Conservation (phyloP, 2,888 invertebrate genomes). For the Amiota communis region DNA sequence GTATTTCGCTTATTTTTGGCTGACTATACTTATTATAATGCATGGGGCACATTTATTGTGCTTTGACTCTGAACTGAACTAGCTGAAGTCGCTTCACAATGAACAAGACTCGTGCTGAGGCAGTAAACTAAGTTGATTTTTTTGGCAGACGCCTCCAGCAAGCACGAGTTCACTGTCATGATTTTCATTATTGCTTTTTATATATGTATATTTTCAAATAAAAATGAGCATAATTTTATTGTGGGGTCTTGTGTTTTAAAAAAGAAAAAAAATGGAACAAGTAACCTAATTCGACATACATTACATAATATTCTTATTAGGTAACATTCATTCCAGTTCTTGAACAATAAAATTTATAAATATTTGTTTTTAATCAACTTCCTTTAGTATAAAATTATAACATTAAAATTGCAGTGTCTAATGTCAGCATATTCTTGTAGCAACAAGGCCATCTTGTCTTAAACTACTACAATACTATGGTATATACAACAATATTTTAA, state of each 20-base stretch:
- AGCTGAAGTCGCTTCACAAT: neutral
- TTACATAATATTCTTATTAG: too few species aligned
- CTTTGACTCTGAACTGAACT: constrained; percentile 4
- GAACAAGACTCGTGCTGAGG: constrained; percentile 3
- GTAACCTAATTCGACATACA: too few species aligned
- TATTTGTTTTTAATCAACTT: too few species aligned
- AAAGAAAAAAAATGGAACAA: too few species aligned
- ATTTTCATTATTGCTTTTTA: constrained; percentile 15
- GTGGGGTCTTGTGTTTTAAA: too few species aligned
- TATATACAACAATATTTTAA: neutral
- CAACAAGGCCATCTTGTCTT: too few species aligned
- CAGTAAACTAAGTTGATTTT: constrained; percentile 16
- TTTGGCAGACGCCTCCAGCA: constrained; percentile 40
- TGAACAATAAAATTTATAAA: too few species aligned
- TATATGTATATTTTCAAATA: neutral
- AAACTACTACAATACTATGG: too few species aligned
- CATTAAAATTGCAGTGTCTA: too few species aligned
- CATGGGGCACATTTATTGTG: neutral
- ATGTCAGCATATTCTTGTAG: too few species aligned
- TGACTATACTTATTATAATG: neutral
- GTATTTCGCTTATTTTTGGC: neutral
- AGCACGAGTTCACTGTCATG: constrained; percentile 54
- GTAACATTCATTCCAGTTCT: too few species aligned
- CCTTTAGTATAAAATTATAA: too few species aligned
- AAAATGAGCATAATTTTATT: neutral